A percentile compares a stretch with the other conserved stretches of the same genome.
Conservation (phyloP, 53 echinoderm and acorn worm species). For the Hippasteria phrygiana region DNA sequence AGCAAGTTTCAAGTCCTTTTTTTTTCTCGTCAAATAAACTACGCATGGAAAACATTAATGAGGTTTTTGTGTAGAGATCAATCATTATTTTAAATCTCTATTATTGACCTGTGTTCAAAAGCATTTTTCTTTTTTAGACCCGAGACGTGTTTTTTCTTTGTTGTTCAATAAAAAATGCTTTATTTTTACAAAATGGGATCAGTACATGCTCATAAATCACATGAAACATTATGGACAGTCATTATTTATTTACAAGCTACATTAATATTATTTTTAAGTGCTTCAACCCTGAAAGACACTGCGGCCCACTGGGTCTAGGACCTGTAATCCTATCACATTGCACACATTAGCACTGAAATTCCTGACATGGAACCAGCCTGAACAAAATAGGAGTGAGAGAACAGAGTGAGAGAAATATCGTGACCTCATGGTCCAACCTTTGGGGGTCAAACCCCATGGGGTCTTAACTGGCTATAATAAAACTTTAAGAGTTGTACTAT, state of each 20-base stretch:
- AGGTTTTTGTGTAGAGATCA: too few species aligned
- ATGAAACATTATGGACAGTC: neutral
- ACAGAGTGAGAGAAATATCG: neutral
- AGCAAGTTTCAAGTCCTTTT: neutral
- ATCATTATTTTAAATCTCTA: too few species aligned
- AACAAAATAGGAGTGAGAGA: neutral
- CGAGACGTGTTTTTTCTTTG: too few species aligned
- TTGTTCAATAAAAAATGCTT: neutral
- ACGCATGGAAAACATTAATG: too few species aligned
- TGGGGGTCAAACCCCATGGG: slow-evolving; percentile 37
- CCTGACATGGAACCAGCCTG: neutral
- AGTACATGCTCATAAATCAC: neutral
- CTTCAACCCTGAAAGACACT: slow-evolving; percentile 2
- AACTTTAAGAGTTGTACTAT: slow-evolving; percentile 22
- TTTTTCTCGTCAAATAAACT: neutral
- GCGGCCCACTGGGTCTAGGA: neutral
- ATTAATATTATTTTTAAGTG: slow-evolving; percentile 13
- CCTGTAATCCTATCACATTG: neutral
- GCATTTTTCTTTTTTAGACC: too few species aligned
- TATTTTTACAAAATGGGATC: neutral
- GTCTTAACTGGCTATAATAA: slow-evolving; percentile 41
- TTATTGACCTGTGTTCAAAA: too few species aligned
- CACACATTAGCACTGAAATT: neutral
- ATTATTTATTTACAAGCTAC: neutral
- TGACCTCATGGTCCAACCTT: slow-evolving; percentile 30